Conservation (phyloP, 2,888 invertebrate species). For the Carcina quercana region DNA sequence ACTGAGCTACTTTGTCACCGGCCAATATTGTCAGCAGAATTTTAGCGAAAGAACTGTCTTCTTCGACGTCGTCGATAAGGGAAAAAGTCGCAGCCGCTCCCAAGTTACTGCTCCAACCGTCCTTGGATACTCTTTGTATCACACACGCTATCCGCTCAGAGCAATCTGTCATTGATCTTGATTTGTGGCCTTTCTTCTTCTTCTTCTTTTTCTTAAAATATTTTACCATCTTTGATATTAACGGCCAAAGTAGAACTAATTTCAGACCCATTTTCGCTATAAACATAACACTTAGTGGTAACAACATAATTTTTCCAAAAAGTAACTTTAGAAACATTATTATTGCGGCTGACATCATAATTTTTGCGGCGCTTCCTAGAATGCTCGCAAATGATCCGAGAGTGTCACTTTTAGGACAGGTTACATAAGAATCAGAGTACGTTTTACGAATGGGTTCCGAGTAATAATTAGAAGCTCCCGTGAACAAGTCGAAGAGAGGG, state of each 20-base stretch:
- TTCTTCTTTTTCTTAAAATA: slow-evolving; percentile 63
- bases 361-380: slow-evolving; percentile 61
- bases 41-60: slow-evolving; percentile 52
- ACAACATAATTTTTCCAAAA: slow-evolving; percentile 52
- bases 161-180: slow-evolving; percentile 53
- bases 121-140: slow-evolving; percentile 41
- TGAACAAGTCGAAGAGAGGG: slow-evolving; percentile 56
- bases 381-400: slow-evolving; percentile 56
- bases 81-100: slow-evolving; percentile 59
- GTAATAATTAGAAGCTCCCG: slow-evolving; percentile 51
- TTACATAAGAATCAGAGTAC: slow-evolving; percentile 41
- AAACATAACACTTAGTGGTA: slow-evolving; percentile 50
- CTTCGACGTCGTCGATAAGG: slow-evolving; percentile 54
- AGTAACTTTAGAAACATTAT: slow-evolving; percentile 56
- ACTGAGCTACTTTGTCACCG: slow-evolving; percentile 60
- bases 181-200: slow-evolving; percentile 50
- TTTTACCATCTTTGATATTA: slow-evolving; percentile 59
- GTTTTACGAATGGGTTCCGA: slow-evolving; percentile 50
- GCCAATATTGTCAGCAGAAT: slow-evolving; percentile 55
- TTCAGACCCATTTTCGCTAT: slow-evolving; percentile 60
- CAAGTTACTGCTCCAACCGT: slow-evolving; percentile 49
- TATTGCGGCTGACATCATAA: slow-evolving; percentile 57
- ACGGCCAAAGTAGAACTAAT: slow-evolving; percentile 58
- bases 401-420: slow-evolving; percentile 52
- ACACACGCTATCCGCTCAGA: slow-evolving; percentile 59